phyloP scores from a whole-genome alignment of 37 sponge, comb jelly and placozoan species.

The Lycopodina hypogea region DNA sequence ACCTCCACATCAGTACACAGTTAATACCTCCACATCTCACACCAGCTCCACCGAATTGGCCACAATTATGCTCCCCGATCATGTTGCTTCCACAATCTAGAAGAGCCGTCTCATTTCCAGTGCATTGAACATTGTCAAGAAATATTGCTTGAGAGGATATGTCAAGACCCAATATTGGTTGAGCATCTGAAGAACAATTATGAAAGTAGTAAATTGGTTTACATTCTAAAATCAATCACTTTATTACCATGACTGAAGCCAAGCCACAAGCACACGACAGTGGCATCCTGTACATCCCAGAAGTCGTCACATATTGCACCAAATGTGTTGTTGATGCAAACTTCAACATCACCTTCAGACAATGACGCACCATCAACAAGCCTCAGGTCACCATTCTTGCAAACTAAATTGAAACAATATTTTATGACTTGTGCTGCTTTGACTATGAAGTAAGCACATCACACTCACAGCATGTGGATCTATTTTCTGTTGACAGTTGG shows the following conservation, averaged over 20 bases:
- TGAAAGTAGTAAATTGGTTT: background rate
- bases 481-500: background rate
- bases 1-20: too few species aligned
- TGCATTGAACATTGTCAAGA: conserved; percentile 43
- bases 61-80: conserved; percentile 1
- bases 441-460: background rate
- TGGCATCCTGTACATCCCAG: conserved; percentile 35
- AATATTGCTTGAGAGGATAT: conserved; percentile 2
- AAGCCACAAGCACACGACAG: conserved; percentile 30
- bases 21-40: conserved; percentile 35
- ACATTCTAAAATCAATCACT: background rate
- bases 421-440: too few species aligned
- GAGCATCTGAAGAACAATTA: background rate
- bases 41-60: conserved; percentile 28
- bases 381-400: background rate
- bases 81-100: conserved; percentile 8
- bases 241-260: conserved; percentile 5
- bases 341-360: conserved; percentile 19
- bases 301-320: conserved; percentile 36
- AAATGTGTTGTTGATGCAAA: conserved; percentile 41
- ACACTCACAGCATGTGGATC: background rate
- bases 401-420: background rate
- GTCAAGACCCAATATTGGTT: background rate
- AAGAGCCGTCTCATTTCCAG: conserved; percentile 39
- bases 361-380: background rate